Percentiles rank a stretch among this genome's conserved stretches.
Conservation (phyloP, 2,888 invertebrate genomes). For the Cantharis nigra region DNA sequence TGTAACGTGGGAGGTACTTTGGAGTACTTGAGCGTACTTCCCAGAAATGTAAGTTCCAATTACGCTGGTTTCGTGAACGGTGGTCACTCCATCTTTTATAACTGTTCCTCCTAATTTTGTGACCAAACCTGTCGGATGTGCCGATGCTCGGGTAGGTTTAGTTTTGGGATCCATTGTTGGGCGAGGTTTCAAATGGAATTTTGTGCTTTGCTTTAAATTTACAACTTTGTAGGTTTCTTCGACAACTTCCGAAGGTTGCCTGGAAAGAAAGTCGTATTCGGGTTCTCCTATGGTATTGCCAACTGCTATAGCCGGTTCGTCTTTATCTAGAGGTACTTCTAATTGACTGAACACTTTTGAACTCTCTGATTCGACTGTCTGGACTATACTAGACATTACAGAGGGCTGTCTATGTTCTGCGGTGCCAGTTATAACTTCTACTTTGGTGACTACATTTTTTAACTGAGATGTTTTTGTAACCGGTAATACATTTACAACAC, state of each 20-base stretch:
- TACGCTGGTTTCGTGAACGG: conserved; percentile 87
- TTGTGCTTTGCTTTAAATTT: conserved; percentile 75
- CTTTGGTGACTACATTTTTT: conserved; percentile 48
- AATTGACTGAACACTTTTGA: conserved; percentile 49
- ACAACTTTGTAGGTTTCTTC: conserved; percentile 86
- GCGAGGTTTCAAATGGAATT: conserved; percentile 58
- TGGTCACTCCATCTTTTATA: conserved; percentile 80
- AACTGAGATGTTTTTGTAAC: conserved; percentile 39
- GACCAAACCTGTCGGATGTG: conserved; percentile 79
- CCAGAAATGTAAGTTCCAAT: conserved; percentile 86
- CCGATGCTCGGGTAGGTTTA: conserved; percentile 59
- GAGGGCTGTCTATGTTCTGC: conserved; percentile 34
- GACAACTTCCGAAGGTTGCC: conserved; percentile 82
- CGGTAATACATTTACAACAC: conserved; percentile 46
- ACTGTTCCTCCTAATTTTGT: conserved; percentile 84
- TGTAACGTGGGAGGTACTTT: conserved; percentile 76
- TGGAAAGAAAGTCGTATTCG: conserved; percentile 82
- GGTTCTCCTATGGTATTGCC: conserved; percentile 80
- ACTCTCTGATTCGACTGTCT: conserved; percentile 45
- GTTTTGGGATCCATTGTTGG: conserved; percentile 50
- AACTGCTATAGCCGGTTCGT: conserved; percentile 63
- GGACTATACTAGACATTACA: conserved; percentile 46
- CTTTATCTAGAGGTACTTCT: conserved; percentile 59
- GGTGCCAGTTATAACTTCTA: conserved; percentile 47
- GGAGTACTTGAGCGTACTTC: conserved; percentile 85